Percentiles rank a stretch among this genome's conserved stretches.
Conservation (phyloP, 2,888 invertebrate genomes). For the Endotricha flammealis region DNA sequence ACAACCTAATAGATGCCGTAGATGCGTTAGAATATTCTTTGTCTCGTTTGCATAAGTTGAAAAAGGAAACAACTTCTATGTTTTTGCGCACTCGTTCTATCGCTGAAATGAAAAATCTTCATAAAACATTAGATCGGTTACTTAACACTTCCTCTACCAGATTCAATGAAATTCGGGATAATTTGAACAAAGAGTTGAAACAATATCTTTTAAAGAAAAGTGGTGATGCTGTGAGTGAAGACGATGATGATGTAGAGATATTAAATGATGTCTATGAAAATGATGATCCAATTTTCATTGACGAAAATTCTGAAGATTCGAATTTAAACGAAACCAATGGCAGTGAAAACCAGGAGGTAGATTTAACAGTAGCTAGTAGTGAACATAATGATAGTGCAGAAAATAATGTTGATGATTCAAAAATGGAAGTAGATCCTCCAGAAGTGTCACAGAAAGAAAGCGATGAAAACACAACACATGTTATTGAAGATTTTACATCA, state of each 20-base stretch:
- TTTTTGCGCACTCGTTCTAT: conserved; percentile 66
- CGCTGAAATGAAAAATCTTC: conserved; percentile 71
- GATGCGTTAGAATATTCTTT: conserved; percentile 78
- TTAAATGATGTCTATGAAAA: conserved; percentile 47
- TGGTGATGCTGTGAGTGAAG: conserved; percentile 17
- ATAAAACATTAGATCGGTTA: conserved; percentile 74
- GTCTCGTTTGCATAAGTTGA: conserved; percentile 68
- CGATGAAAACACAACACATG: too few relatives aligned
- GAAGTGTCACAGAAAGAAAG: background rate
- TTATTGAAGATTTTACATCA: too few relatives aligned
- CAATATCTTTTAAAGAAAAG: conserved; percentile 60
- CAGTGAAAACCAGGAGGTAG: conserved; percentile 51
- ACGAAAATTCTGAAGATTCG: conserved; percentile 70
- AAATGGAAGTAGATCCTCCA: background rate
- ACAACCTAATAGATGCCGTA: conserved; percentile 75
- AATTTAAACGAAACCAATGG: conserved; percentile 30
- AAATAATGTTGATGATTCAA: conserved; percentile 21
- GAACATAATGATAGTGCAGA: conserved; percentile 72
- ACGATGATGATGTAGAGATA: conserved; percentile 66
- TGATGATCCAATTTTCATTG: conserved; percentile 73
- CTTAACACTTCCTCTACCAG: conserved; percentile 73
- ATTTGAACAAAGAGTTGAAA: conserved; percentile 74
- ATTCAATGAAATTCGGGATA: conserved; percentile 75
- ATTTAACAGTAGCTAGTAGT: conserved; percentile 59
- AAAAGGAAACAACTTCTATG: conserved; percentile 61